Conservation (phyloP, 2,113 vertebrate genomes). For the Glaucomys volans region DNA sequence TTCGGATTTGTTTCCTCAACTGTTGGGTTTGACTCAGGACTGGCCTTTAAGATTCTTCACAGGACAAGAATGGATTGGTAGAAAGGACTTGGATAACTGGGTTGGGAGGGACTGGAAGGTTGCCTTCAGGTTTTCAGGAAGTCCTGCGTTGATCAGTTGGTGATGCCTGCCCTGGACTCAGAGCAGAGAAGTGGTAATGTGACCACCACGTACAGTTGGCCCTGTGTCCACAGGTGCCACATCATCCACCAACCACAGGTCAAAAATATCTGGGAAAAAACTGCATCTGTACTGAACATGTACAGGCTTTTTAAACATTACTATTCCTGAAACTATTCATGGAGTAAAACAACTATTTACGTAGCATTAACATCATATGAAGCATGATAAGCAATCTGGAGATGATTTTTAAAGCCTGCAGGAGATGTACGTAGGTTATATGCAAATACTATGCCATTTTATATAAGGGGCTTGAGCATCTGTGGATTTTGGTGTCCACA, state of each 20-base stretch:
- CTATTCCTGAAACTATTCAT: not conserved
- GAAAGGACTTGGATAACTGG: not conserved
- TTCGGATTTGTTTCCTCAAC: conserved; percentile 6
- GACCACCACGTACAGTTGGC: not conserved
- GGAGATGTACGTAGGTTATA: no score
- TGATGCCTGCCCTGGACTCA: not conserved
- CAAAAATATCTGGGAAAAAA: not conserved
- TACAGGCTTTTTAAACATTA: not conserved
- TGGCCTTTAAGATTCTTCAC: not conserved
- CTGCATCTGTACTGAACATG: not conserved
- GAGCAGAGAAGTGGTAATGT: not conserved
- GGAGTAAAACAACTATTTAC: not conserved
- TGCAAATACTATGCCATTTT: not conserved
- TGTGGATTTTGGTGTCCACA: not conserved
- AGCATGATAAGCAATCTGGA: not conserved
- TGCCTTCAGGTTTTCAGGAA: not conserved
- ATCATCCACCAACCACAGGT: not conserved
- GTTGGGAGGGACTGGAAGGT: not conserved
- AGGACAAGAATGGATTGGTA: not conserved
- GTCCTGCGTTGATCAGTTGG: not conserved
- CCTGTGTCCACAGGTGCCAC: not conserved
- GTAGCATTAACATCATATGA: no score
- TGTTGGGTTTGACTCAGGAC: not conserved
- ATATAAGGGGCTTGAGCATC: not conserved
- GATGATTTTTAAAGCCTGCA: not conserved